Percentiles rank a stretch among this genome's conserved stretches.
Conservation (phyloP, 2,797 vertebrate species). For the Sebastes elongatus region DNA sequence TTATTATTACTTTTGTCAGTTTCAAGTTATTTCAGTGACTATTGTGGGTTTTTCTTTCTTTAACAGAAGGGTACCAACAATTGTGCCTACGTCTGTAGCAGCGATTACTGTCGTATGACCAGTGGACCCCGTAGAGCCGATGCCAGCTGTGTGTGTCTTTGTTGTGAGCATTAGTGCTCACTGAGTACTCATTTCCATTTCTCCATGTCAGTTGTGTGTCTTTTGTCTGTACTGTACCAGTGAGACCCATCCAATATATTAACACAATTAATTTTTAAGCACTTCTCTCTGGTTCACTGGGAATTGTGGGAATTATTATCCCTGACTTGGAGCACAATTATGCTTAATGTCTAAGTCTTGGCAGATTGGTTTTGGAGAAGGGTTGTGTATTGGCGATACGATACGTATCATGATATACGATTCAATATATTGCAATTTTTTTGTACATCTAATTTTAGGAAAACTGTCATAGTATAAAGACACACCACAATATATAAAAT, state of each 20-base stretch:
- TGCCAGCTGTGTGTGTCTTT: constrained; percentile 7
- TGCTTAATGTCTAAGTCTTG: constrained; percentile 14
- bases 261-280: constrained; percentile 24
- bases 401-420: neutral
- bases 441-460: neutral
- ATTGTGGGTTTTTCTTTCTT: no score
- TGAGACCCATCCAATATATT: constrained; percentile 19
- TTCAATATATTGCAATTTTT: no score
- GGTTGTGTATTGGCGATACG: neutral
- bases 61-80: no score
- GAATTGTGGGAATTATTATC: constrained; percentile 37
- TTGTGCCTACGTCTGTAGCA: no score
- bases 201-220: constrained; percentile 3
- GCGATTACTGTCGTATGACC: constrained; percentile 20
- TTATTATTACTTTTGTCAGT: no score
- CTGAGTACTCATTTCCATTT: neutral
- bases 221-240: neutral
- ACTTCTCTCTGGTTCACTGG: constrained; percentile 34
- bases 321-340: neutral
- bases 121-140: constrained; percentile 21
- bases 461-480: neutral
- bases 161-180: neutral
- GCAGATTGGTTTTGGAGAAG: constrained; percentile 1
- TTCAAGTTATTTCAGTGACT: no score
- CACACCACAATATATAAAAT: neutral